phyloP scores from a whole-genome alignment of 2,797 vertebrate species.

The Sebastes oblongus region DNA sequence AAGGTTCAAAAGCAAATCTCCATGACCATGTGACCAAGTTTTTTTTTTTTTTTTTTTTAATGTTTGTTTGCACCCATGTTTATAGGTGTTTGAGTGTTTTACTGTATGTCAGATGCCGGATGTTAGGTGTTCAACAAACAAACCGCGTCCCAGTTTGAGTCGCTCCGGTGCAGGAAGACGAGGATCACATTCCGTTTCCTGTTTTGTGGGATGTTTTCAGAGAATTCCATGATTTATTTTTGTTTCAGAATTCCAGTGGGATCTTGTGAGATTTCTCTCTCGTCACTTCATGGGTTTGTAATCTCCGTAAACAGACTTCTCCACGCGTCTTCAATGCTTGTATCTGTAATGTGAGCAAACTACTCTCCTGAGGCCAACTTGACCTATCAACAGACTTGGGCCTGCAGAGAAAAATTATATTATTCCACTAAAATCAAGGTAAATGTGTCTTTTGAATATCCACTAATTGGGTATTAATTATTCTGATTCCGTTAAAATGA shows the following conservation, averaged over 20 bases:
- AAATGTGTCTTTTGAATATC: constrained; percentile 18
- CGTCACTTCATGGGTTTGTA: constrained; percentile 10
- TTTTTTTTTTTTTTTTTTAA: neutral
- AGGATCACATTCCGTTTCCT: constrained; percentile 76
- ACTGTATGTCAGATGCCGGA: constrained; percentile 16
- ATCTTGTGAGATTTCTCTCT: constrained; percentile 35
- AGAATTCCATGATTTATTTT: constrained; percentile 59
- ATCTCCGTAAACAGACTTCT: constrained; percentile 20
- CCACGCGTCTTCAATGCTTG: constrained; percentile 15
- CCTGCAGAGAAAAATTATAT: constrained; percentile 9
- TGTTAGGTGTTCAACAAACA: constrained; percentile 38
- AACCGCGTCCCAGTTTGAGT: constrained; percentile 27
- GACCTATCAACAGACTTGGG: constrained; percentile 3
- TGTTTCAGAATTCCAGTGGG: constrained; percentile 63
- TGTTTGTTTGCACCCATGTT: constrained; percentile 18
- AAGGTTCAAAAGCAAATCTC: constrained; percentile 20
- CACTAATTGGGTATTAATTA: constrained; percentile 15
- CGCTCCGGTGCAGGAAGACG: constrained; percentile 26
- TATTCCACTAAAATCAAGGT: constrained; percentile 18
- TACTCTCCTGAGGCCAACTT: constrained; percentile 31
- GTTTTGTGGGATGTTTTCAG: constrained; percentile 49
- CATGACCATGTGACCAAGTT: constrained; percentile 63
- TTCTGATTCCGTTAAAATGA: constrained; percentile 15
- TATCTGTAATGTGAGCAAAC: constrained; percentile 41
- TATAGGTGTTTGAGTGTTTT: constrained; percentile 32